Percentiles rank a stretch among this genome's conserved stretches.
Conservation (phyloP, 1,140 invertebrate genomes). For the Latrodectus geometricus region DNA sequence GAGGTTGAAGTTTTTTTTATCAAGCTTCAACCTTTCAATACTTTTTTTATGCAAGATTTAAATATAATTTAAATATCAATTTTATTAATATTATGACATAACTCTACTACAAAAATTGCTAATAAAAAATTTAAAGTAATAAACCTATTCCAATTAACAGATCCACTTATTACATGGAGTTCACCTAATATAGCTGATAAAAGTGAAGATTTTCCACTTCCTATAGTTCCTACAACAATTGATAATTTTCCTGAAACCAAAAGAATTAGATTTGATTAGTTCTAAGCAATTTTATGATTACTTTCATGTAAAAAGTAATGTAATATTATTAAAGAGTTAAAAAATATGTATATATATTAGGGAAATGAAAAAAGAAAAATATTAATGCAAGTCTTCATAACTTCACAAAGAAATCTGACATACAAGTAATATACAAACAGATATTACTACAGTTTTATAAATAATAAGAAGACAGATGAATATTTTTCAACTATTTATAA, state of each 20-base stretch:
- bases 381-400: too few relatives aligned
- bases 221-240: conserved; percentile 81
- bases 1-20: background rate
- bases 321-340: too few relatives aligned
- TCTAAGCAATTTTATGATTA: too few relatives aligned
- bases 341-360: too few relatives aligned
- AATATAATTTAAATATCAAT: background rate
- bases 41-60: background rate
- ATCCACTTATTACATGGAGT: conserved; percentile 76
- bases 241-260: conserved; percentile 72
- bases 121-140: conserved; percentile 54
- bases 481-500: too few relatives aligned
- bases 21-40: background rate
- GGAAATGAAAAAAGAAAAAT: too few relatives aligned
- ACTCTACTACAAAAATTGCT: background rate
- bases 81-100: background rate
- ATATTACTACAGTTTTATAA: too few relatives aligned
- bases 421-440: too few relatives aligned
- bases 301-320: too few relatives aligned
- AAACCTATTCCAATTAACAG: conserved; percentile 76
- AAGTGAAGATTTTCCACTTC: conserved; percentile 84
- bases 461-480: too few relatives aligned
- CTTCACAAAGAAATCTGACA: too few relatives aligned
- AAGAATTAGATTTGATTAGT: background rate
- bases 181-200: conserved; percentile 82